Evolutionary conservation across 1,140 invertebrate genomes (phyloP).

Genomic region (Halyomorpha halys): DNA sequence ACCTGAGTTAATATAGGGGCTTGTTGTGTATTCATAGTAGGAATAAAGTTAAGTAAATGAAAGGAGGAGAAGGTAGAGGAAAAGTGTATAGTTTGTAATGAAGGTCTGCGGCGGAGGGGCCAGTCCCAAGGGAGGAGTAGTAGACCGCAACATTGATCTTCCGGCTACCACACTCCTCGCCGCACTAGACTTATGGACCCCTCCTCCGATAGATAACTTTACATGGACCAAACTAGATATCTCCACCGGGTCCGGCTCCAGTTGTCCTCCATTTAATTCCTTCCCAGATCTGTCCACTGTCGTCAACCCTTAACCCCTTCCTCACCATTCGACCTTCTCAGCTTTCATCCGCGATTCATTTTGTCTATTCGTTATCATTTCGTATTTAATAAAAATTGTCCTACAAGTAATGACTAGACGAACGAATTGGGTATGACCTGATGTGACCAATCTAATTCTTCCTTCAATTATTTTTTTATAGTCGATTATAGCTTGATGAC

Average conservation of each 20-base stretch:
- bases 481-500: no score
- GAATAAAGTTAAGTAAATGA: slow-evolving; percentile 19
- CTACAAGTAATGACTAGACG: no score
- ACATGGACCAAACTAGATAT: not conserved
- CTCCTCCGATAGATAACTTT: slow-evolving; percentile 12
- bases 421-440: no score
- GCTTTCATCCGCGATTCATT: no score
- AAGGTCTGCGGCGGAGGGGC: slow-evolving; percentile 4
- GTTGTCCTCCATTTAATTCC: not conserved
- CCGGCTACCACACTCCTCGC: slow-evolving; percentile 4
- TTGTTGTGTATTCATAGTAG: slow-evolving; percentile 7
- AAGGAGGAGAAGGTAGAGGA: slow-evolving; percentile 1
- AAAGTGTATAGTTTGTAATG: slow-evolving; percentile 14
- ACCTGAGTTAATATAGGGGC: not conserved
- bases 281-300: not conserved
- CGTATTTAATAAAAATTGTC: no score
- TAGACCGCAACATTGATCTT: slow-evolving; percentile 15
- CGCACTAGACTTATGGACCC: slow-evolving; percentile 11
- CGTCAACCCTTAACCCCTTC: not conserved
- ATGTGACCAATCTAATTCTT: no score
- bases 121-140: not conserved
- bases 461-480: no score
- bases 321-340: no score
- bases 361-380: no score
- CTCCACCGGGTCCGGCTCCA: not conserved